Evolutionary conservation across 2,113 vertebrate species (phyloP).

Genomic region (Leptobrachium leishanense): DNA sequence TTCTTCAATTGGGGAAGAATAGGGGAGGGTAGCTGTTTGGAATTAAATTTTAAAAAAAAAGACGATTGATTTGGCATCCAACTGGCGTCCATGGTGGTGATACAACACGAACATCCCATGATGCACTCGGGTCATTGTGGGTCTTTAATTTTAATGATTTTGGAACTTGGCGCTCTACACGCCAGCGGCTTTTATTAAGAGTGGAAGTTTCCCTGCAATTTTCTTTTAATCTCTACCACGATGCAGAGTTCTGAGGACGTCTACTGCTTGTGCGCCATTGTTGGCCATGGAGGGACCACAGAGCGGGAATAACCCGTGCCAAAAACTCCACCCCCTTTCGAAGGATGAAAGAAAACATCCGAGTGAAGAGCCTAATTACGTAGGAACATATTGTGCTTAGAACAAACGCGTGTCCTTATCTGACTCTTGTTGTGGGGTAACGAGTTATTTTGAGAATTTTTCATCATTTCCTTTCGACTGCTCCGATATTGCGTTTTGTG

Average conservation of each 20-base stretch:
- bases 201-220: constrained; percentile 13
- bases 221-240: constrained; percentile 2
- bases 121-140: background rate
- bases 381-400: background rate
- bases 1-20: background rate
- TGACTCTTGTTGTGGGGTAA: constrained; percentile 35
- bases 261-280: constrained; percentile 3
- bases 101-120: constrained; percentile 23
- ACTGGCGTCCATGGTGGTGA: constrained; percentile 9
- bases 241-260: constrained; percentile 15
- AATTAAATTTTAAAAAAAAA: background rate
- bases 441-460: background rate
- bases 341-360: background rate
- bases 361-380: background rate
- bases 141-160: background rate
- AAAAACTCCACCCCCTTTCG: background rate
- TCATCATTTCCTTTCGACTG: constrained; percentile 15
- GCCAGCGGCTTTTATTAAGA: constrained; percentile 15
- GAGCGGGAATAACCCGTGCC: too few species aligned
- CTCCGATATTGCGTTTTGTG: constrained; percentile 25
- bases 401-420: constrained; percentile 29
- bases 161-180: background rate
- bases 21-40: constrained; percentile 25
- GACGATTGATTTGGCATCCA: constrained; percentile 14
- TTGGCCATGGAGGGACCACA: constrained; percentile 12